These are phyloP conservation scores for Corynorhinus townsendii DNA, from an alignment of 2,113 vertebrate genomes.

Conservation along the genomic window DNA sequence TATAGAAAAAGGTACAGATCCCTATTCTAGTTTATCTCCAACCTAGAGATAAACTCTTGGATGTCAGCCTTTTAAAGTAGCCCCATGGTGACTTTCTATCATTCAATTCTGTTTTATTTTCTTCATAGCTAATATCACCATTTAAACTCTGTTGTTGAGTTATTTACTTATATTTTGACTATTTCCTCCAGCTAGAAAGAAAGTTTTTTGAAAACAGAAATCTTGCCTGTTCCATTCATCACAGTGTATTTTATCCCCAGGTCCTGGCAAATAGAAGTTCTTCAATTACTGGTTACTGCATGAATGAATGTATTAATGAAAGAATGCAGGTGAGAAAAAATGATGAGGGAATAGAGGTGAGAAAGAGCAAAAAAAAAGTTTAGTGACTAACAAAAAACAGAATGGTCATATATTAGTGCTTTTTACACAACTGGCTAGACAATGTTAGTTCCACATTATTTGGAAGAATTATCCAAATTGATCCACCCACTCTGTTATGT, in stretches of 20 bases:
- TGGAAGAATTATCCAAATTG: background rate
- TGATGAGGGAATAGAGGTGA: background rate
- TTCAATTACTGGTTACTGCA: background rate
- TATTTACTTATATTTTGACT: slow-evolving; percentile 9
- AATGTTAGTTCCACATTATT: background rate
- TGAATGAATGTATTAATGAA: background rate
- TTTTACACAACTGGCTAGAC: background rate
- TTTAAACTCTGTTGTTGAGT: background rate
- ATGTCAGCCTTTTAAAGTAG: background rate
- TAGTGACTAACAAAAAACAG: background rate
- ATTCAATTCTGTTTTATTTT: slow-evolving; percentile 4
- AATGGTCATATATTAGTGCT: background rate
- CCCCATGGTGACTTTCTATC: background rate
- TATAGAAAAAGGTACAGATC: background rate
- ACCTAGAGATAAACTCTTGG: too few species aligned
- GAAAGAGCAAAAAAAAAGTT: background rate
- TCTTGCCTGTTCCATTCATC: background rate
- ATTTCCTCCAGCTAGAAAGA: background rate
- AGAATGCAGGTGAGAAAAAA: background rate
- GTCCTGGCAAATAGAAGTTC: background rate
- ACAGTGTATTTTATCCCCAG: background rate
- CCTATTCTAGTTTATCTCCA: background rate
- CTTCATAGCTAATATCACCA: background rate
- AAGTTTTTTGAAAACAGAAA: background rate
- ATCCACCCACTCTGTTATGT: background rate